Evolutionary conservation across 2,113 vertebrate species (phyloP), one percentile per base, ranked within the genome.

Genomic region (Uria aalge): DNA sequence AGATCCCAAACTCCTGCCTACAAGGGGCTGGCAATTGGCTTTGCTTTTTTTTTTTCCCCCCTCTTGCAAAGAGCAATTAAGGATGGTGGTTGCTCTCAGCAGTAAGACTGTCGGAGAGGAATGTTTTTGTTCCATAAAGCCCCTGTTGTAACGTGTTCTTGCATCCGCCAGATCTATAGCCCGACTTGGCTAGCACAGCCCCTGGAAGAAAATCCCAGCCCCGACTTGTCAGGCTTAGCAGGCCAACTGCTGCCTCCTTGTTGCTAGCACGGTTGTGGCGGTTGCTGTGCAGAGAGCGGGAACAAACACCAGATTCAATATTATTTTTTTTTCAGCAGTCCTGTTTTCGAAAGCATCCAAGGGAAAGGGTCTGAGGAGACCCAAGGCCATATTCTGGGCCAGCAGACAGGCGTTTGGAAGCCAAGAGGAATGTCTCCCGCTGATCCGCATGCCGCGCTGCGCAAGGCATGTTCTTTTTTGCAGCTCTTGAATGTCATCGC

Each of bases 41-140:
- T 24, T 36, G 36, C 36, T 24, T 52, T 8, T 19, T 19, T 23
- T 12, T 71, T 12, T 19, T 62, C 8, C 5, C 10, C 5, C 27
- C 27, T 32, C 53, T 63, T 2, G 6, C 21, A 62, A 53, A 84
- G 15, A 17, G 26, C 75, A 53, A 1, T 30, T 34, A 8, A 47
- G 48, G 17, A 48, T 5, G 64, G 32, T 40, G 69, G 52, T 66
- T 68, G 80, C 74, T 72, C 17, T 67, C 81, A 82, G 57, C 73
- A 32, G 4, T 20, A 12, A 68, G 92, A 3, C 71, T 66, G 26
- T 11, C 82, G 82, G 57, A 82, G 71, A 88, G 62, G 90, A 92
- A 93, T 85, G 90, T 15, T 88, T 88, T 56, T 92, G 40, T 85
- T 85, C 90, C 87, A n/a, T 20, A 30, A 68, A 81, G 68, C 87